A percentile compares a stretch with the other conserved stretches of the same genome.
These are phyloP conservation scores for Pelochelys cantorii DNA, from an alignment of 2,797 vertebrate genomes.

Conservation along the genomic window DNA sequence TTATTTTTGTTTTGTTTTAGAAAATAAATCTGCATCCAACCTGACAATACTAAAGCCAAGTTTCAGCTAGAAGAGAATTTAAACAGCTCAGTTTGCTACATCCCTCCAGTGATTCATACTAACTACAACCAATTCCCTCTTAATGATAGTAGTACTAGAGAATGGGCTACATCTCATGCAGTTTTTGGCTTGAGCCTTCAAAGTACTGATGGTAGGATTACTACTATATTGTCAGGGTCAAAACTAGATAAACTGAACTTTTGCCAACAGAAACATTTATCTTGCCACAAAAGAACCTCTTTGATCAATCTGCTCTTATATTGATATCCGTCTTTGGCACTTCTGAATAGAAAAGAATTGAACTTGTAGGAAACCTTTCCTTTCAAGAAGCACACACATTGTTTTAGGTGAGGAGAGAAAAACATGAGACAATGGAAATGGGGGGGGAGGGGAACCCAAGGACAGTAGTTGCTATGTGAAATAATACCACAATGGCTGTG, in stretches of 20 bases:
- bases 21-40: slow-evolving; percentile 53
- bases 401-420: neutral
- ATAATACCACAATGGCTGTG: neutral
- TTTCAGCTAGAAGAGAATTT: slow-evolving; percentile 25
- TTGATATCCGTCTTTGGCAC: neutral
- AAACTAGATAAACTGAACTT: slow-evolving; percentile 46
- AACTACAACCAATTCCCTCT: neutral
- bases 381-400: neutral
- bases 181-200: slow-evolving; percentile 46
- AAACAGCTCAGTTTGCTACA: slow-evolving; percentile 26
- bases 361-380: neutral
- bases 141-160: neutral
- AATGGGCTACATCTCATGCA: neutral
- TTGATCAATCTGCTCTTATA: slow-evolving; percentile 4
- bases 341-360: neutral
- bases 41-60: neutral
- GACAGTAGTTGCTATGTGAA: neutral
- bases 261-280: slow-evolving; percentile 40
- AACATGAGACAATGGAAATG: neutral
- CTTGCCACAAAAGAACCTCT: slow-evolving; percentile 24
- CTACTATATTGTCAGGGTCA: slow-evolving; percentile 17
- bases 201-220: slow-evolving; percentile 25
- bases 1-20: slow-evolving; percentile 6
- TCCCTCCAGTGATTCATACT: neutral
- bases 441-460: neutral